Percentiles rank a stretch among this genome's conserved stretches.
These are phyloP conservation scores for Drosophila kanekoi DNA, from an alignment of 2,888 invertebrate species.

Conservation along the genomic window DNA sequence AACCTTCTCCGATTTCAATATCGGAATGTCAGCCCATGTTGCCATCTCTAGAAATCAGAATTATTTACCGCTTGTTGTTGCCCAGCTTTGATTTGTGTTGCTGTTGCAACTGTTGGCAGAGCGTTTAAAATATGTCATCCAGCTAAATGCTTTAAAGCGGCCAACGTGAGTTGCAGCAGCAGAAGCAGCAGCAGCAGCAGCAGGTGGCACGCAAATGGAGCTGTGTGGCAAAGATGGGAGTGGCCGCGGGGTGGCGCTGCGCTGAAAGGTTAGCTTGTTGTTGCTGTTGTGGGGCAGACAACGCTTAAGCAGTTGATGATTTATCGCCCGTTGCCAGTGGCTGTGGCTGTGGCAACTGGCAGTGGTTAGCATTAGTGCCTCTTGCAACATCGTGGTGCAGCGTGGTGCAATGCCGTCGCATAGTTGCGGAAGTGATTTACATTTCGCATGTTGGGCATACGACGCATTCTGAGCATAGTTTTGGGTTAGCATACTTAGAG, in stretches of 20 bases:
- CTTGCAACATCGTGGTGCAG: slow-evolving; percentile 18
- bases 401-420: slow-evolving; percentile 46
- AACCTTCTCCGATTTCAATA: too few relatives aligned
- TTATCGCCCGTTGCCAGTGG: slow-evolving; percentile 68
- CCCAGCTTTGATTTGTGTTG: slow-evolving; percentile 72
- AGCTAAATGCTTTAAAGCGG: slow-evolving; percentile 78
- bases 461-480: slow-evolving; percentile 76
- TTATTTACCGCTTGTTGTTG: slow-evolving; percentile 37
- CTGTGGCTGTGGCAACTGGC: slow-evolving; percentile 24
- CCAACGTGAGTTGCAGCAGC: slow-evolving; percentile 65
- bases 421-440: slow-evolving; percentile 76
- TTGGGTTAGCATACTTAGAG: slow-evolving; percentile 61
- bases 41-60: slow-evolving; percentile 33
- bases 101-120: slow-evolving; percentile 69
- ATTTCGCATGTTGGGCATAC: slow-evolving; percentile 72
- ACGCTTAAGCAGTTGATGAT: slow-evolving; percentile 79
- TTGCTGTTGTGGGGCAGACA: slow-evolving; percentile 42
- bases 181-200: slow-evolving; percentile 32
- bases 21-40: neutral
- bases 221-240: neutral
- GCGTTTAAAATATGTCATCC: slow-evolving; percentile 79
- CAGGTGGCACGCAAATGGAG: slow-evolving; percentile 58
- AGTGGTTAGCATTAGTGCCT: slow-evolving; percentile 50
- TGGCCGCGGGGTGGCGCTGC: neutral
- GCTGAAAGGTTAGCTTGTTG: slow-evolving; percentile 28